These are phyloP conservation scores for Lichenostomus cassidix DNA, from an alignment of 2,113 vertebrate genomes.

Conservation along the genomic window DNA sequence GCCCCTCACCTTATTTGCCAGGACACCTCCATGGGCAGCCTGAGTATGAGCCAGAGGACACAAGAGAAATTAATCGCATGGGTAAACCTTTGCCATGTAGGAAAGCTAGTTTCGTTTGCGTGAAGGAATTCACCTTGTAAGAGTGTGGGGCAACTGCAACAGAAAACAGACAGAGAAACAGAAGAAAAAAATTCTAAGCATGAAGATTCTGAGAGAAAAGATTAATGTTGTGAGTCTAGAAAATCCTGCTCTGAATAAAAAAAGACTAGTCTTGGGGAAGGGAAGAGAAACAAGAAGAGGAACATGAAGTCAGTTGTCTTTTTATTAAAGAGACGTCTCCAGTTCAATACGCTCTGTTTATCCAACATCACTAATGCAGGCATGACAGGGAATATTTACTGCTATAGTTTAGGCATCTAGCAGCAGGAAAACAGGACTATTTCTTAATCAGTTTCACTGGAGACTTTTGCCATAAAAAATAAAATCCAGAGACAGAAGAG, in stretches of 20 bases:
- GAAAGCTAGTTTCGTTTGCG: not conserved
- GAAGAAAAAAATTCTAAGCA: conserved; percentile 13
- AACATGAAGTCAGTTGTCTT: not conserved
- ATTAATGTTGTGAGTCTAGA: not conserved
- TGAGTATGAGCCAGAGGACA: not conserved
- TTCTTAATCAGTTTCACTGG: not conserved
- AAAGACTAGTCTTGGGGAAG: not conserved
- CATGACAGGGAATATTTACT: not conserved
- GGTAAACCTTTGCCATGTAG: conserved; percentile 23
- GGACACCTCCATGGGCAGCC: conserved; percentile 13
- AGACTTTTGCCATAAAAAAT: not conserved
- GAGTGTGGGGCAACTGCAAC: not conserved
- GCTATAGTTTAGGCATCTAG: not conserved
- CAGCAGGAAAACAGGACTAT: not conserved
- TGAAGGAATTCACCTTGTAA: conserved; percentile 41
- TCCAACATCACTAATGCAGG: not conserved
- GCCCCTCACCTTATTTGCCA: conserved; percentile 32
- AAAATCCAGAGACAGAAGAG: not conserved
- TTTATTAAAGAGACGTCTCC: not conserved
- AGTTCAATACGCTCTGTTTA: not conserved
- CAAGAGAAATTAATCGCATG: not conserved
- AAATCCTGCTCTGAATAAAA: conserved; percentile 6
- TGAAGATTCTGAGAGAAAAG: not conserved
- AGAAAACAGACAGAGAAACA: conserved; percentile 40
- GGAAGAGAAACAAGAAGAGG: not conserved